Evolutionary conservation across 2,888 invertebrate genomes (phyloP).

Genomic region (Hymenopus coronatus): DNA sequence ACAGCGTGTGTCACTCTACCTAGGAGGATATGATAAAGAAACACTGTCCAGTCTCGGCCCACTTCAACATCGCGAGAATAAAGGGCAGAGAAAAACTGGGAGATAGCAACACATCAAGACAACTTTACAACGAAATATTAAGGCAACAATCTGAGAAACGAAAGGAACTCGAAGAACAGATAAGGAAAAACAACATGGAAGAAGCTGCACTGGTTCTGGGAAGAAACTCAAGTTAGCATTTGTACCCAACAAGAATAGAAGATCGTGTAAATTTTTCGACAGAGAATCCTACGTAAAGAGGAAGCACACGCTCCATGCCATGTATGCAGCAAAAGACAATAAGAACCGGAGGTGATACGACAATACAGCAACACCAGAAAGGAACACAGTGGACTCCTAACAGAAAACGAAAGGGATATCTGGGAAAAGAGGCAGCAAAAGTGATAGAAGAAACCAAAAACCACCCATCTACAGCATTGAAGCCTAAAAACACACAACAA

Average conservation of each 20-base stretch:
- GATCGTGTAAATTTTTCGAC: background rate
- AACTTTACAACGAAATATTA: background rate
- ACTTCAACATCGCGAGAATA: too few species aligned
- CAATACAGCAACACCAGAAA: background rate
- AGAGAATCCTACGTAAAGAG: background rate
- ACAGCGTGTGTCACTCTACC: background rate
- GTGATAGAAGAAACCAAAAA: background rate
- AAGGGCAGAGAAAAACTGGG: background rate
- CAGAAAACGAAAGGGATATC: background rate
- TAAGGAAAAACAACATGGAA: background rate
- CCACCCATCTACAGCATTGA: background rate
- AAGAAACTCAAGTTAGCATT: background rate
- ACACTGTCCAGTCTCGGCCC: background rate
- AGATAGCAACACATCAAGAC: background rate
- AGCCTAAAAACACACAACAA: background rate
- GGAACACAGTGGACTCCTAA: background rate
- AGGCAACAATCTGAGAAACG: background rate
- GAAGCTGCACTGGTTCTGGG: too few species aligned
- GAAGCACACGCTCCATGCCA: background rate
- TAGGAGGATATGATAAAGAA: background rate
- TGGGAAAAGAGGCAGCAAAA: background rate
- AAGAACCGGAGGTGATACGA: background rate
- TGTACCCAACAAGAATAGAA: background rate
- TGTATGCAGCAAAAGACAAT: background rate
- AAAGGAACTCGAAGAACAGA: background rate